Evolutionary conservation across 1,140 invertebrate species (phyloP), one percentile per base, ranked within the genome.

Genomic region (Lanistes nyassanus): DNA sequence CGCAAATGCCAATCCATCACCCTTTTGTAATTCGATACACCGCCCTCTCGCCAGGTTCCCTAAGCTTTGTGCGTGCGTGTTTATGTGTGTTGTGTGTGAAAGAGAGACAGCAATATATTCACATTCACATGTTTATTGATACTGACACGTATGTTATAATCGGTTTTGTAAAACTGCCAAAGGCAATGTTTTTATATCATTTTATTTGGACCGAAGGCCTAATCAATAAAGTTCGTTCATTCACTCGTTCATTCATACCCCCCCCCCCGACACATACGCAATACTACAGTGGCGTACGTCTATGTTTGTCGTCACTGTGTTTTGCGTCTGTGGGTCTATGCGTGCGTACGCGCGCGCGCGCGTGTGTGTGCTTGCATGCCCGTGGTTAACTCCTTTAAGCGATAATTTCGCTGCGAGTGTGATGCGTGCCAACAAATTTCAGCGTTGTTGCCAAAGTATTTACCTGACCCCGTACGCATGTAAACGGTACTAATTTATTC

Each of bases 101-200:
- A 60, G 58, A 60, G 58, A 23, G 7, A 60, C n/a, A 60, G 58
- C n/a, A n/a, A 23, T 47, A 68, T 26, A 68, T 26, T 29, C 66
- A 68, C 66, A 51, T 31, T 29, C 66, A 29, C 42, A 51, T 9
- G 34, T 47, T 29, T 47, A 51, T 31, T 31, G 39, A 51, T 31
- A 51, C 62, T 9, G 36, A 68, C 42, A 29, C 39, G 51, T 53
- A 53, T 13, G 23, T 53, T 53, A 13, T 13, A 53, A 53, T 13
- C 23, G 51, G 23, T 13, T 53, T 53, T 53, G 51, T 53, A 53
- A 13, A 23, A 53, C 23, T 53, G 23, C 51, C 23, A 23, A 13
- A 23, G 23, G 13, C 13, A 13, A 53, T 11, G 51, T 13, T 53
- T 23, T 13, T 11, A 23, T 53, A 53, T 11, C 51, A 13, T 13